Base-by-base conservation (phyloP, 2,797 vertebrate species). In the Corythornis leucogaster region DNA sequence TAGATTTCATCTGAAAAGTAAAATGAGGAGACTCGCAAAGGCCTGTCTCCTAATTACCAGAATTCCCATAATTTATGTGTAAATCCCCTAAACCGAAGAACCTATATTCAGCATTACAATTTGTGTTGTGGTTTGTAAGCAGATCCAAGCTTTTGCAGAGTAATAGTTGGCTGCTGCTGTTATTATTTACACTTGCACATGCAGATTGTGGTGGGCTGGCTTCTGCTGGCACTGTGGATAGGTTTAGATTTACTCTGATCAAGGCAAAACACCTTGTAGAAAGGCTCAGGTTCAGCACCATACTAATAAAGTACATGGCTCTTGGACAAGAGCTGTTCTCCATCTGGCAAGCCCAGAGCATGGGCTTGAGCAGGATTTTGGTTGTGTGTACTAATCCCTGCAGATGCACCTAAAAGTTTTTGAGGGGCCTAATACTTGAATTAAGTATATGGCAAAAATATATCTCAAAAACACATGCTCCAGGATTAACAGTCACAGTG, bases 201-300 rank as follows among this genome's bases (percentile, higher is more conserved):
- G 8, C 35, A 81, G 48, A 38, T 31, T 7, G 3, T 45, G 67
- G 85, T 86, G 80, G 85, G 59, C 67, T 84, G 87, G 82, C 80
- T 77, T 85, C 59, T 64, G 66, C 69, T 95, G 87, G 77, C 70
- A 81, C 9, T 9, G 31, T 80, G 43, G 46, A 35, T 61, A 55
- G 33, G 51, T 88, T 91, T 88, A 88, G 73, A 84, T 88, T 89
- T 59, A 69, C 55, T 79, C 51, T 73, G 75, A 92, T 84, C 77
- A 55, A 84, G 87, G 35, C 55, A 87, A 88, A 92, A 91, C 63
- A 64, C 70, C 55, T 83, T 71, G 59, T 55, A 87, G 91, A 80
- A 85, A 79, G 38, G 55, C 67, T 91, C 83, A 79, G 74, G 67
- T 91, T 94, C 62, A 76, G n/a, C 66, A 87, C 59, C 28, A 22